Percentiles rank a stretch among this genome's conserved stretches.
Conservation (phyloP, 2,113 vertebrate genomes). For the Helogale parvula region DNA sequence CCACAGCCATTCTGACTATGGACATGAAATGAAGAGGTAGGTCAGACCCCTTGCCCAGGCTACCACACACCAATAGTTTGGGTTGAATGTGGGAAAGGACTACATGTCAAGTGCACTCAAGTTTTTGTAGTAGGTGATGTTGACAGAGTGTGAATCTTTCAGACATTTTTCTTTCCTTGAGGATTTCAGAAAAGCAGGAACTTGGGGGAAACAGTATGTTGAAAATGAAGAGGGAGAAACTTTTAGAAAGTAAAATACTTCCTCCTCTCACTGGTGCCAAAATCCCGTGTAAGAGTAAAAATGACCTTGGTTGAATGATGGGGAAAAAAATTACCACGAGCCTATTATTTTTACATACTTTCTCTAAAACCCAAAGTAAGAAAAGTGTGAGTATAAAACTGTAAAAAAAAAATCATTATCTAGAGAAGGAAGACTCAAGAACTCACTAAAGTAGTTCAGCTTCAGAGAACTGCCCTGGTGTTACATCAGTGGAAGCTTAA, state of each 20-base stretch:
- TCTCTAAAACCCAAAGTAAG: background rate
- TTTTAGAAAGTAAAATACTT: background rate
- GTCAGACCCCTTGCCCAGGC: background rate
- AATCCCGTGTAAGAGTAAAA: background rate
- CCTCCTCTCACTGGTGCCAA: background rate
- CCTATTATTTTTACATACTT: background rate
- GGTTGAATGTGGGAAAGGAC: background rate
- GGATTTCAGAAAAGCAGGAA: background rate
- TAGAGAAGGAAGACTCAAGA: background rate
- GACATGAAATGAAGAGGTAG: background rate
- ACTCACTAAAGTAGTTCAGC: background rate
- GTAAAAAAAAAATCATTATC: background rate
- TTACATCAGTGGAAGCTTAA: background rate
- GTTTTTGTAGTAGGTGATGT: background rate
- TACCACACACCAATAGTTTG: background rate
- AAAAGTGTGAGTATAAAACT: background rate
- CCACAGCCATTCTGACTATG: background rate
- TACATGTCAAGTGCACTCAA: background rate
- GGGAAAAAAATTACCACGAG: background rate
- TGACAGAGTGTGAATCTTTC: background rate
- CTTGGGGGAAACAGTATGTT: background rate
- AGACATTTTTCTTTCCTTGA: background rate
- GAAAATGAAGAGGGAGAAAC: background rate
- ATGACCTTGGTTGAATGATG: background rate
- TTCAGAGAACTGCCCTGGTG: background rate